Evolutionary conservation across 2,113 vertebrate genomes (phyloP).

Genomic region (Salvelinus sp.): DNA sequence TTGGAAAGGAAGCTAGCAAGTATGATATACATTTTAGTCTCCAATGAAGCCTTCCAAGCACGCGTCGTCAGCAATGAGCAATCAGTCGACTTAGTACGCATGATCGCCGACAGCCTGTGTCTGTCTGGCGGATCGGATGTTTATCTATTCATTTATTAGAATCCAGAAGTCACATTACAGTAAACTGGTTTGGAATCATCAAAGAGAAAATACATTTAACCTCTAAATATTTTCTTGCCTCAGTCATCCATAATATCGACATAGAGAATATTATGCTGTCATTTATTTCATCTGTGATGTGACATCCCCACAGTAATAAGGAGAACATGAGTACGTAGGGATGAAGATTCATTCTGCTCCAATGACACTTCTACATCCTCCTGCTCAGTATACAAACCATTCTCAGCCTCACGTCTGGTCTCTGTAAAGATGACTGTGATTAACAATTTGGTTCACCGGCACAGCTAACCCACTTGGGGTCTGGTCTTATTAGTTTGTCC

Average conservation of each 20-base stretch:
- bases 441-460: background rate
- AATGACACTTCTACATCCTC: constrained; percentile 19
- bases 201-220: too few species aligned
- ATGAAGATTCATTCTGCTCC: constrained; percentile 36
- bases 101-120: background rate
- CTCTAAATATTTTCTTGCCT: too few species aligned
- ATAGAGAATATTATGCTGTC: too few species aligned
- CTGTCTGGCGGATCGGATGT: background rate
- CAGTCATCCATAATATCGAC: too few species aligned
- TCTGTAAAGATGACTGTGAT: constrained; percentile 1
- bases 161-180: too few species aligned
- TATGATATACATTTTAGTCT: background rate
- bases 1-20: background rate
- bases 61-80: too few species aligned
- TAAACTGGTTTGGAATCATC: too few species aligned
- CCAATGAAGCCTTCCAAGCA: background rate
- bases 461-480: background rate
- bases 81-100: too few species aligned
- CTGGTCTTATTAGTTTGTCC: background rate
- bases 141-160: background rate
- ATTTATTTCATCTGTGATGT: background rate
- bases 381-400: constrained; percentile 45
- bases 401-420: constrained; percentile 23
- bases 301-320: background rate
- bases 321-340: background rate